Evolutionary conservation across 2,113 vertebrate genomes (phyloP), one percentile per base, ranked within the genome.

Genomic region (Oreochromis niloticus): DNA sequence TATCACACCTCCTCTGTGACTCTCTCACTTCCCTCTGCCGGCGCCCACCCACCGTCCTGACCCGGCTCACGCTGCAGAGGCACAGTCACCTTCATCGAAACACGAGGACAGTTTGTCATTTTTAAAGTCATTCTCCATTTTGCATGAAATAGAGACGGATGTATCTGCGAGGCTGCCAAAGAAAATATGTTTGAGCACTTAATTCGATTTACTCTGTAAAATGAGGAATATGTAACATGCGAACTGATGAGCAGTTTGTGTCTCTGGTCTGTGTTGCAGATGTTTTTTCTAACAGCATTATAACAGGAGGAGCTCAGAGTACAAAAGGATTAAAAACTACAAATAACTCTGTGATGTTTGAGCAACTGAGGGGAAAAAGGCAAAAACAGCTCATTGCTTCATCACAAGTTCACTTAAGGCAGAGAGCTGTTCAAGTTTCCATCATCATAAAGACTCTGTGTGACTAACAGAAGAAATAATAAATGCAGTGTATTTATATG

Each of bases 11-110:
- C 85, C 78, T 7, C 90, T 83, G 90, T 79, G 88, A 94, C 91
- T 92, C 82, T 96, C 94, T 94, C 95, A 89, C 93, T 90, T 92
- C 84, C 43, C 85, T 83, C 82, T 63, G 54, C 22, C 24, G 22
- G 36, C 94, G 73, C 83, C 79, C 73, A 22, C 56, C 3, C 9
- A 75, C 71, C 41, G 75, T 81, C 83, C 86, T 81, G 78, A 80
- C 34, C 84, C n/a, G 79, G 78, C 81, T 87, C 85, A 82, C 63
- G 52, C 75, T 63, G 78, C 17, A 41, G 75, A 81, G 85, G 88
- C 73, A 39, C 78, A 30, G 54, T 73, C 78, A 86, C 71, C 68
- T 87, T 83, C 63, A 79, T 46, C 16, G 2, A 32, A 78, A 50
- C 71, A 32, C 10, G 10, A 2, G 2, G 24, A 13, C 14, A 78